Conservation (phyloP, 2,113 vertebrate genomes). For the Nestor notabilis region DNA sequence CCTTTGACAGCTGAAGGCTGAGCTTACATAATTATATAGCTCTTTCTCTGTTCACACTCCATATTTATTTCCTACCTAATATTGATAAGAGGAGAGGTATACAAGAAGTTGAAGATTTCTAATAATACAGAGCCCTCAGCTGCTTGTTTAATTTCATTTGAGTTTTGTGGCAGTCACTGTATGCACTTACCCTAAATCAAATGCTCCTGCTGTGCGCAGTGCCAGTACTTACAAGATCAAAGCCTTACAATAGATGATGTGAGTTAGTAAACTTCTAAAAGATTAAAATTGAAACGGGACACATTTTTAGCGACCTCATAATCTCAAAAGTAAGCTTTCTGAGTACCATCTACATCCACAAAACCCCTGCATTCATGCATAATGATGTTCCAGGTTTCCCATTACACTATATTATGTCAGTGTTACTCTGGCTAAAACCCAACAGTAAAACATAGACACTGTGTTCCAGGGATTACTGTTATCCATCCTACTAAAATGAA, state of each 20-base stretch:
- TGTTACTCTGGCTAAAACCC: background rate
- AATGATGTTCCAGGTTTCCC: background rate
- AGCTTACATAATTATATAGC: background rate
- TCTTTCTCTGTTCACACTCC: background rate
- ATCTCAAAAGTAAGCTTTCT: background rate
- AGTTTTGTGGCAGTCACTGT: conserved; percentile 18
- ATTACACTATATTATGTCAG: background rate
- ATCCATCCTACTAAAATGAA: background rate
- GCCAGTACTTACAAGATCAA: conserved; percentile 56
- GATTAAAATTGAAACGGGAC: conserved; percentile 30
- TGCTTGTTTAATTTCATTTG: conserved; percentile 45
- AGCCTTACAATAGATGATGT: conserved; percentile 3
- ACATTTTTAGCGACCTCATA: background rate
- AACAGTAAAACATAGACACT: background rate
- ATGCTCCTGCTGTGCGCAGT: conserved; percentile 57
- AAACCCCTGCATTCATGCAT: background rate
- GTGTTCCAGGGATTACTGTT: background rate
- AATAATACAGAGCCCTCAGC: conserved; percentile 38
- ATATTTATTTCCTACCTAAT: conserved; percentile 1
- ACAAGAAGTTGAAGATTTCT: conserved; percentile 19
- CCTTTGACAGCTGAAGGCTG: background rate
- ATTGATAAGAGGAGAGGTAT: background rate
- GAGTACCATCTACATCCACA: background rate
- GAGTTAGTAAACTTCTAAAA: conserved; percentile 33
- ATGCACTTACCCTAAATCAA: conserved; percentile 44